phyloP scores from a whole-genome alignment of 2,888 invertebrate genomes.

The Smittia sp. region DNA sequence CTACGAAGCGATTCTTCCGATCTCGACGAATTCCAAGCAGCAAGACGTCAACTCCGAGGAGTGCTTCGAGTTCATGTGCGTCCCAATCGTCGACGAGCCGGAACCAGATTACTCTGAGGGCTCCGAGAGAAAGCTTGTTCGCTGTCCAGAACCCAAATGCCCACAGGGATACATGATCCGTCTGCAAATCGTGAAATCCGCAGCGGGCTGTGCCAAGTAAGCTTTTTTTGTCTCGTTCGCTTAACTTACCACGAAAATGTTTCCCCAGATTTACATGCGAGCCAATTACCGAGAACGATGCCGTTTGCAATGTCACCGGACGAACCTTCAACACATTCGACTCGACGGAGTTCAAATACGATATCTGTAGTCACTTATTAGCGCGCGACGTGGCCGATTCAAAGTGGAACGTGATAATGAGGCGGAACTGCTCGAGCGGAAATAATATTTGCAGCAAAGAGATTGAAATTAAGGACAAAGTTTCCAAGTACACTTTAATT shows the following conservation, averaged over 20 bases:
- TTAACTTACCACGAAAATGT: slow-evolving; percentile 37
- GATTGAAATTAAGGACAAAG: slow-evolving; percentile 61
- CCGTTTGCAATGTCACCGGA: slow-evolving; percentile 63
- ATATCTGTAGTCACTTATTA: slow-evolving; percentile 75
- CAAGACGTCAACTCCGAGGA: slow-evolving; percentile 44
- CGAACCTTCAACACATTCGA: slow-evolving; percentile 79
- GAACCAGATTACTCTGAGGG: slow-evolving; percentile 12
- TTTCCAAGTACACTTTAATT: slow-evolving; percentile 55
- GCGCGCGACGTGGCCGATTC: slow-evolving; percentile 66
- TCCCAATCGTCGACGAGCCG: slow-evolving; percentile 44
- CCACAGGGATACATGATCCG: slow-evolving; percentile 61
- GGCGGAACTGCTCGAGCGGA: slow-evolving; percentile 61
- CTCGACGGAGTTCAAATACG: slow-evolving; percentile 72
- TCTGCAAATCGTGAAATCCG: slow-evolving; percentile 52
- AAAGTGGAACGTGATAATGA: slow-evolving; percentile 71
- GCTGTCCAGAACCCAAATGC: slow-evolving; percentile 58
- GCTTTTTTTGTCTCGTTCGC: slow-evolving; percentile 42
- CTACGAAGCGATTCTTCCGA: slow-evolving; percentile 40
- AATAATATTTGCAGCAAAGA: slow-evolving; percentile 60
- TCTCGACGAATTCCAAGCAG: slow-evolving; percentile 27
- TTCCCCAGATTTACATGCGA: slow-evolving; percentile 66
- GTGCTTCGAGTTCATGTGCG: slow-evolving; percentile 52
- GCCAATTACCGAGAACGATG: slow-evolving; percentile 62
- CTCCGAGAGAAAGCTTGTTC: slow-evolving; percentile 11
- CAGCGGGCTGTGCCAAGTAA: slow-evolving; percentile 57